Evolutionary conservation across 2,113 vertebrate genomes (phyloP).

Genomic region (Cebidichthys violaceus): DNA sequence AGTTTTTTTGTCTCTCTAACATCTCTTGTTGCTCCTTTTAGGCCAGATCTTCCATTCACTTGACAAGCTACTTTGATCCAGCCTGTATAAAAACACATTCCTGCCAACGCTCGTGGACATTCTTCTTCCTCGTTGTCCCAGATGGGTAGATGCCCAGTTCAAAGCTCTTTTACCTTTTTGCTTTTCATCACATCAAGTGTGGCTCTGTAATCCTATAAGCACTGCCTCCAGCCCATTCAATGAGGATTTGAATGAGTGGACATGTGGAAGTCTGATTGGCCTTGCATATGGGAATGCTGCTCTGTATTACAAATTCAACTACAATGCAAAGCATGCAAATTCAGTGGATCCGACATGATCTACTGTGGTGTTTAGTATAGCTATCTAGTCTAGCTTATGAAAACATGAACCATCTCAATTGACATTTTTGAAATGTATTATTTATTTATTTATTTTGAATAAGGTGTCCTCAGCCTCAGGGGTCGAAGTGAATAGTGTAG

Average conservation of each 20-base stretch:
- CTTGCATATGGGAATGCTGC: background rate
- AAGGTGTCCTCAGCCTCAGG: background rate
- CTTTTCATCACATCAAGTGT: background rate
- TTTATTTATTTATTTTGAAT: background rate
- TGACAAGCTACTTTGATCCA: constrained; percentile 12
- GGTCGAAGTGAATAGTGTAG: background rate
- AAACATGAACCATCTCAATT: too few relatives aligned
- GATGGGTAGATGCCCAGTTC: constrained; percentile 50
- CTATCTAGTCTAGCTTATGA: too few relatives aligned
- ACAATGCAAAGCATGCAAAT: background rate
- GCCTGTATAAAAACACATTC: constrained; percentile 44
- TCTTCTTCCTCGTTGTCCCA: constrained; percentile 32
- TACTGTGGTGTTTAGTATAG: too few relatives aligned
- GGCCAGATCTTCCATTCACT: background rate
- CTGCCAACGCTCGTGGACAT: background rate
- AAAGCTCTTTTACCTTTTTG: background rate
- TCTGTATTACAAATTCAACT: background rate
- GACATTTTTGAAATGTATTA: too few relatives aligned
- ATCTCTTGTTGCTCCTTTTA: constrained; percentile 22
- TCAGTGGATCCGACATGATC: too few relatives aligned
- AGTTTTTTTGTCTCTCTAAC: background rate
- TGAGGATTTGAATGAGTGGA: background rate
- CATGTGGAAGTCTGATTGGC: background rate
- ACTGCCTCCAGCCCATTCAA: background rate
- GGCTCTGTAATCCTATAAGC: background rate